A percentile compares a stretch with the other conserved stretches of the same genome.
Conservation (phyloP, 2,113 vertebrate species). For the Cercopithecus mona region DNA sequence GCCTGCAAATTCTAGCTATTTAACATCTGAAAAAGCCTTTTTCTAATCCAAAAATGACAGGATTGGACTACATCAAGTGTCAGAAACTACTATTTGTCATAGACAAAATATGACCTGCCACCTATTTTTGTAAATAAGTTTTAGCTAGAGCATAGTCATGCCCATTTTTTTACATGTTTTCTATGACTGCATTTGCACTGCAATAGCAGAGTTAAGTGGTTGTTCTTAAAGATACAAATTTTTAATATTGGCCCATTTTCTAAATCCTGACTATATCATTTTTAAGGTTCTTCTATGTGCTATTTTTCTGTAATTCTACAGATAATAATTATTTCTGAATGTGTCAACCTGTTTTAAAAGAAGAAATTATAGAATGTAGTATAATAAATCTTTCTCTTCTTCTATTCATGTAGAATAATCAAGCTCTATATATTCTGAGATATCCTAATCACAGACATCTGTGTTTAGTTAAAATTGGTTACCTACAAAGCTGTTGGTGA, state of each 20-base stretch:
- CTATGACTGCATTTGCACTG: neutral
- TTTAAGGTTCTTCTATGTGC: neutral
- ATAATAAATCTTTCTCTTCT: neutral
- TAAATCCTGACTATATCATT: neutral
- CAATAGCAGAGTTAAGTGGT: neutral
- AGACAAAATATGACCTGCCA: neutral
- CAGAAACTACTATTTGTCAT: neutral
- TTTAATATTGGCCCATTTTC: neutral
- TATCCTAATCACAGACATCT: neutral
- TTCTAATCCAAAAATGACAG: neutral
- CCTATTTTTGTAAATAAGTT: neutral
- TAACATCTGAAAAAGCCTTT: neutral
- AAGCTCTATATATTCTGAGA: neutral
- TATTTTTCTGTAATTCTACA: neutral
- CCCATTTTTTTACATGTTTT: neutral
- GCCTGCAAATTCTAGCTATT: neutral
- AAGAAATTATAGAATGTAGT: neutral
- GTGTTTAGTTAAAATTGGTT: neutral
- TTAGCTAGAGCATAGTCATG: neutral
- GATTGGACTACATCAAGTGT: neutral
- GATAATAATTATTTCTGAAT: neutral
- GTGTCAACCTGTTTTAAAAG: neutral
- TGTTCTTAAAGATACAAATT: neutral
- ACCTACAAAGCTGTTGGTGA: neutral
- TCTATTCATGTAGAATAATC: neutral